Evolutionary conservation across 2,113 vertebrate genomes (phyloP).

Genomic region (Mugil cephalus): DNA sequence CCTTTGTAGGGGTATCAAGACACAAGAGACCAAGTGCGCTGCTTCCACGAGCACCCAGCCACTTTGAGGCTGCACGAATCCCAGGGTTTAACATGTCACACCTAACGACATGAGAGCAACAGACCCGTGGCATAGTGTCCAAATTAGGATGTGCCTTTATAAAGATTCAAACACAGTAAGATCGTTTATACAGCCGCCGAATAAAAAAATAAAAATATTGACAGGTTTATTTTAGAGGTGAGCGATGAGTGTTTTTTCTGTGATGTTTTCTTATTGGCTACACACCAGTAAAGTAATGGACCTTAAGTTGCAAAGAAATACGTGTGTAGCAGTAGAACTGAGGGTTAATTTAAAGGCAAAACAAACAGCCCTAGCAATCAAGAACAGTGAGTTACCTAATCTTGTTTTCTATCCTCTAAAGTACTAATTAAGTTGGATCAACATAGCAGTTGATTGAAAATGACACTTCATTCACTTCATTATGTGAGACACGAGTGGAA

Average conservation of each 20-base stretch:
- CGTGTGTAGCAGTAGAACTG: not conserved
- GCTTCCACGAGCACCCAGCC: slow-evolving; percentile 52
- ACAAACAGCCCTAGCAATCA: slow-evolving; percentile 60
- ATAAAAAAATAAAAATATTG: slow-evolving; percentile 28
- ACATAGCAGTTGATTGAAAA: slow-evolving; percentile 78
- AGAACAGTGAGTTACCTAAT: slow-evolving; percentile 64
- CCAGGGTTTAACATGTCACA: slow-evolving; percentile 41
- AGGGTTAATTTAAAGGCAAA: slow-evolving; percentile 59
- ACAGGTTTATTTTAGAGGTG: slow-evolving; percentile 29
- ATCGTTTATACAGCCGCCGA: slow-evolving; percentile 10
- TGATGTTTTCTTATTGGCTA: not conserved
- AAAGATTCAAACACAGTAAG: slow-evolving; percentile 19
- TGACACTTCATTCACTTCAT: slow-evolving; percentile 78
- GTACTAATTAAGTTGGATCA: slow-evolving; percentile 81
- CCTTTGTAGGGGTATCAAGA: slow-evolving; percentile 53
- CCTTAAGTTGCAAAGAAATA: not conserved
- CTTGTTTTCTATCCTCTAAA: slow-evolving; percentile 74
- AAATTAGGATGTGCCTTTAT: slow-evolving; percentile 9
- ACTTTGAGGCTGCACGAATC: slow-evolving; percentile 62
- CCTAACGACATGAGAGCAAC: slow-evolving; percentile 8
- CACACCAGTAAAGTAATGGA: not conserved
- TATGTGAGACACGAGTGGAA: slow-evolving; percentile 77
- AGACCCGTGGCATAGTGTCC: not conserved
- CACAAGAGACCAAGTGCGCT: slow-evolving; percentile 56
- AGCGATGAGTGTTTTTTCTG: not conserved